Conservation (phyloP, 2,888 invertebrate species). For the Aleiodes leptofemur region DNA sequence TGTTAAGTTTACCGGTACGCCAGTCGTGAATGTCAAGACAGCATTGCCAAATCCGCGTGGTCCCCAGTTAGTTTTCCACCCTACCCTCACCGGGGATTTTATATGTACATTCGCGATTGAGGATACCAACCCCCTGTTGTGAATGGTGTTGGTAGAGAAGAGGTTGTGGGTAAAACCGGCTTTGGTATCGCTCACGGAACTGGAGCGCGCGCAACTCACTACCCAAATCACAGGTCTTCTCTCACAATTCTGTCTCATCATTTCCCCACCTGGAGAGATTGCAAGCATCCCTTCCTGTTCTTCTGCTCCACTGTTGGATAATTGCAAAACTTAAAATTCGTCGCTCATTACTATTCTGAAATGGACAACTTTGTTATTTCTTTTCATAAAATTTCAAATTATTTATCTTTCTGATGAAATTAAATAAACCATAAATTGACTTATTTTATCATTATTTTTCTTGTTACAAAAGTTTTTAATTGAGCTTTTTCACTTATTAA, state of each 20-base stretch:
- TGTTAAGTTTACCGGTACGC: slow-evolving; percentile 49
- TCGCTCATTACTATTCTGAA: slow-evolving; percentile 5
- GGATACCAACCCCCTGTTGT: slow-evolving; percentile 11
- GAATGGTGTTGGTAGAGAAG: slow-evolving; percentile 8
- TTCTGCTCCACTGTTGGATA: not conserved
- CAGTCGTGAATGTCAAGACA: slow-evolving; percentile 51
- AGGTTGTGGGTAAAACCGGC: not conserved
- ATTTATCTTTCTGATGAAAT: not conserved
- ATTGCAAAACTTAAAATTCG: slow-evolving; percentile 23
- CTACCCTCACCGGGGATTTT: not conserved
- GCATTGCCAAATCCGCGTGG: slow-evolving; percentile 54
- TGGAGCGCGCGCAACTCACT: slow-evolving; percentile 19
- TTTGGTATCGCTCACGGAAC: too few relatives aligned
- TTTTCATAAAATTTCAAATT: not conserved
- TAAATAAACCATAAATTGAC: slow-evolving; percentile 3
- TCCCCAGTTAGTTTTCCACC: slow-evolving; percentile 47
- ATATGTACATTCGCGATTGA: slow-evolving; percentile 20
- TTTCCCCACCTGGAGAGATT: slow-evolving; percentile 5
- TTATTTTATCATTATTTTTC: not conserved
- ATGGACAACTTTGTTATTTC: slow-evolving; percentile 17
- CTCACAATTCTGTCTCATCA: slow-evolving; percentile 12
- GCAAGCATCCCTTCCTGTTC: not conserved
- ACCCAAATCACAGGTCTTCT: slow-evolving; percentile 9
- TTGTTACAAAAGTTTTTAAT: not conserved
- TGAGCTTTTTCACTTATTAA: too few relatives aligned